Evolutionary conservation across 2,888 invertebrate genomes (phyloP).

Genomic region (Euzophera pinguis): DNA sequence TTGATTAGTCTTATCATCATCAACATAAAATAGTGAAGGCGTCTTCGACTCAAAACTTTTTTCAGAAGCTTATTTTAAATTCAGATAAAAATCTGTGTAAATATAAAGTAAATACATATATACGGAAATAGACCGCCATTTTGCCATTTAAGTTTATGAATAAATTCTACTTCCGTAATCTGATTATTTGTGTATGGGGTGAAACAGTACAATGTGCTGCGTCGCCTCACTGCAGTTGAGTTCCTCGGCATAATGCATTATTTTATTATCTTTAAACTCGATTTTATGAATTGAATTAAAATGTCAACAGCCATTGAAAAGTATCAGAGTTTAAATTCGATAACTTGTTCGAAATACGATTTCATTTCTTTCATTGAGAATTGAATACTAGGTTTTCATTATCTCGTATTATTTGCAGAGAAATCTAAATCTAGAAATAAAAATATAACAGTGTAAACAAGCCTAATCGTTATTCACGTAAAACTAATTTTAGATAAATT

Average conservation of each 20-base stretch:
- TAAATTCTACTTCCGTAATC: neutral
- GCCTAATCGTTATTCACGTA: neutral
- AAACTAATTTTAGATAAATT: neutral
- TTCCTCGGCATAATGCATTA: neutral
- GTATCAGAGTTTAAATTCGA: neutral
- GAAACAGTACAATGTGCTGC: neutral
- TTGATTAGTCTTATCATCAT: too few species aligned
- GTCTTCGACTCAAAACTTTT: too few species aligned
- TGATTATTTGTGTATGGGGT: neutral
- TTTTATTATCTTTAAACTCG: neutral
- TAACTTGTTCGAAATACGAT: neutral
- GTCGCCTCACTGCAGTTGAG: neutral
- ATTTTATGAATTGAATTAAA: neutral
- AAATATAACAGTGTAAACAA: too few species aligned
- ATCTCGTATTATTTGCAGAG: too few species aligned
- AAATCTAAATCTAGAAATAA: too few species aligned
- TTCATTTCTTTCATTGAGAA: neutral
- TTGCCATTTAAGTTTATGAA: too few species aligned
- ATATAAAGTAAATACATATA: too few species aligned
- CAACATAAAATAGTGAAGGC: too few species aligned
- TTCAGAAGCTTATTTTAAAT: too few species aligned
- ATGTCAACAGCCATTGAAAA: neutral
- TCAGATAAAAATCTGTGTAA: too few species aligned
- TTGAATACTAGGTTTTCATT: too few species aligned
- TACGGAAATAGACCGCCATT: too few species aligned